phyloP scores from a whole-genome alignment of 2,113 vertebrate species.

The Pelmatolapia mariae region DNA sequence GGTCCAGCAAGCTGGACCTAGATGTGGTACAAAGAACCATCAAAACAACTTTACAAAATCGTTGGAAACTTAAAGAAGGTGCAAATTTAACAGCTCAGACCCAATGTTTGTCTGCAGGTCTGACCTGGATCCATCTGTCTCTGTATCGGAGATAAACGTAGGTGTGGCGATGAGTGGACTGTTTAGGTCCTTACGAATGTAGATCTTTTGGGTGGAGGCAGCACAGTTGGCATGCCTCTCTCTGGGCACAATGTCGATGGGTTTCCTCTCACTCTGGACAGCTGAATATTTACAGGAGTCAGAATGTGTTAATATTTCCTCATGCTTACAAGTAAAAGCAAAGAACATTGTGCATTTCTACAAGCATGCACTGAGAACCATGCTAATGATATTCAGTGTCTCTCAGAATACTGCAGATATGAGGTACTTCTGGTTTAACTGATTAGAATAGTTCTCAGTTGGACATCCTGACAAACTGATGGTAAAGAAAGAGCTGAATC shows the following conservation, averaged over 20 bases:
- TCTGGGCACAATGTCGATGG: constrained; percentile 86
- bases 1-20: constrained; percentile 90
- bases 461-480: background rate
- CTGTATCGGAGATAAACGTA: constrained; percentile 93
- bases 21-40: constrained; percentile 28
- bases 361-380: background rate
- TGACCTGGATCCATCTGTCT: constrained; percentile 81
- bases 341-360: background rate
- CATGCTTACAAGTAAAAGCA: background rate
- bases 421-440: background rate
- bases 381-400: background rate
- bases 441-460: background rate
- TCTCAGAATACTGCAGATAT: background rate
- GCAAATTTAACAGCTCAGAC: background rate
- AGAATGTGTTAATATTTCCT: background rate
- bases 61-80: background rate
- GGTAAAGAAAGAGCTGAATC: background rate
- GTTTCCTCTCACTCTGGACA: constrained; percentile 97
- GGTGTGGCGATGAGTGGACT: constrained; percentile 95
- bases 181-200: constrained; percentile 93
- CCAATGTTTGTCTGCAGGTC: background rate
- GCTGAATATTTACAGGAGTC: constrained; percentile 68
- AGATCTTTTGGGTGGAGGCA: constrained; percentile 97
- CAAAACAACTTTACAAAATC: background rate
- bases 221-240: constrained; percentile 96